These are phyloP conservation scores for Hyppa rectilinea DNA, from an alignment of 2,888 invertebrate genomes.

Conservation along the genomic window DNA sequence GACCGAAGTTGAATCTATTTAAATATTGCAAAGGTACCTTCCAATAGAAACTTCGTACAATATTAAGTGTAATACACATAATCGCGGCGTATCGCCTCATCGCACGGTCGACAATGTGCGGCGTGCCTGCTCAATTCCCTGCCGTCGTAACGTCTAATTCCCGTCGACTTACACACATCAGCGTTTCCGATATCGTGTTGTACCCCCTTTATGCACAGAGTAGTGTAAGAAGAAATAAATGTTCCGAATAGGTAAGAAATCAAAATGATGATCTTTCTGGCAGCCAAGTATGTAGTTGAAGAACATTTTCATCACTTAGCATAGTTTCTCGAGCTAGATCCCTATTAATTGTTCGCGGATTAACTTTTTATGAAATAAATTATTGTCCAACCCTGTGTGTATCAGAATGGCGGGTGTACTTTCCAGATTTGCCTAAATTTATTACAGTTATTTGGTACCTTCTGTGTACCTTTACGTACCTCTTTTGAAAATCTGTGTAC, in stretches of 20 bases:
- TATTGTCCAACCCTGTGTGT: no score
- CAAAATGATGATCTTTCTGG: neutral
- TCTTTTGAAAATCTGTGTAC: no score
- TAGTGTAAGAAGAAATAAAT: constrained; percentile 58
- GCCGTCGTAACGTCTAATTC: constrained; percentile 91
- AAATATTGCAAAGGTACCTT: constrained; percentile 21
- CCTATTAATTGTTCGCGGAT: neutral
- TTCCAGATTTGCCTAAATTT: no score
- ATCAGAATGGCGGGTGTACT: no score
- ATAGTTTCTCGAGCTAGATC: neutral
- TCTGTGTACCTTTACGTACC: no score
- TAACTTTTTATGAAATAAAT: neutral
- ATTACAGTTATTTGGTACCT: no score
- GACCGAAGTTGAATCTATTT: constrained; percentile 10
- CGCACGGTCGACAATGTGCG: constrained; percentile 66
- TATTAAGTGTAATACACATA: constrained; percentile 59
- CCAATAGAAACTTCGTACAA: constrained; percentile 22
- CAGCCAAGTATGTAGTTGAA: neutral
- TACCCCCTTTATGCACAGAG: constrained; percentile 84
- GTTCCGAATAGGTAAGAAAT: neutral
- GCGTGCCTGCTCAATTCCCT: constrained; percentile 86
- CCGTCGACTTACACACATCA: constrained; percentile 91
- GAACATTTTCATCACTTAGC: neutral
- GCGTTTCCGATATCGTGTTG: constrained; percentile 89
- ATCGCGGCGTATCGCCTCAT: constrained; percentile 58